Evolutionary conservation across 92 coral and sea anemone species (phyloP).

Genomic region (Paramuricea clavata): DNA sequence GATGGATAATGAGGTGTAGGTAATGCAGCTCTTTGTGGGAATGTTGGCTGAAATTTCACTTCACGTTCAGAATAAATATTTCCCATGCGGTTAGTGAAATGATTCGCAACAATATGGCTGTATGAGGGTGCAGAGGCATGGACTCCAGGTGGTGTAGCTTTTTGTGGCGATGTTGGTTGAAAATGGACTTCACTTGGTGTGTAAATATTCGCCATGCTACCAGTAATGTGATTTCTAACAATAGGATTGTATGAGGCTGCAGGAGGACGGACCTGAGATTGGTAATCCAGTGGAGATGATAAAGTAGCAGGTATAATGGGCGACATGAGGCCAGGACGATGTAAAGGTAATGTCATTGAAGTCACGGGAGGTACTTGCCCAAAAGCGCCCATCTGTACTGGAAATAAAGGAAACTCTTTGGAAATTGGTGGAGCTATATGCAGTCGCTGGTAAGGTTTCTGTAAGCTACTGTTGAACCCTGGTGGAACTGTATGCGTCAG

Average conservation of each 20-base stretch:
- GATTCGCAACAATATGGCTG: background rate
- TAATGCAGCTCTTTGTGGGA: background rate
- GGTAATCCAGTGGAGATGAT: background rate
- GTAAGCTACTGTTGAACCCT: background rate
- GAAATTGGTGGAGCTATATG: background rate
- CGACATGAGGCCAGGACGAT: background rate
- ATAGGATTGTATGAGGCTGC: background rate
- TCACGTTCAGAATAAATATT: background rate
- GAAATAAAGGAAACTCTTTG: background rate
- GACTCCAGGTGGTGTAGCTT: background rate
- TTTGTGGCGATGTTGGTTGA: background rate
- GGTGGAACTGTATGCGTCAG: background rate
- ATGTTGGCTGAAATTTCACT: background rate
- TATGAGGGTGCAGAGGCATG: background rate
- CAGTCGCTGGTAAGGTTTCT: background rate
- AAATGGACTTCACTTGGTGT: background rate
- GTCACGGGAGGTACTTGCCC: background rate
- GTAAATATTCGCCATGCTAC: background rate
- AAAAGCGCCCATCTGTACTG: background rate
- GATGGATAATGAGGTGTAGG: background rate
- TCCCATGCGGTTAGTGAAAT: background rate
- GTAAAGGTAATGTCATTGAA: background rate
- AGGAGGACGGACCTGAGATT: background rate
- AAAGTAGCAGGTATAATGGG: background rate
- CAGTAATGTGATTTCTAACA: background rate